These are phyloP conservation scores for Danio albolineatus DNA, from an alignment of 2,797 vertebrate species.

Conservation along the genomic window DNA sequence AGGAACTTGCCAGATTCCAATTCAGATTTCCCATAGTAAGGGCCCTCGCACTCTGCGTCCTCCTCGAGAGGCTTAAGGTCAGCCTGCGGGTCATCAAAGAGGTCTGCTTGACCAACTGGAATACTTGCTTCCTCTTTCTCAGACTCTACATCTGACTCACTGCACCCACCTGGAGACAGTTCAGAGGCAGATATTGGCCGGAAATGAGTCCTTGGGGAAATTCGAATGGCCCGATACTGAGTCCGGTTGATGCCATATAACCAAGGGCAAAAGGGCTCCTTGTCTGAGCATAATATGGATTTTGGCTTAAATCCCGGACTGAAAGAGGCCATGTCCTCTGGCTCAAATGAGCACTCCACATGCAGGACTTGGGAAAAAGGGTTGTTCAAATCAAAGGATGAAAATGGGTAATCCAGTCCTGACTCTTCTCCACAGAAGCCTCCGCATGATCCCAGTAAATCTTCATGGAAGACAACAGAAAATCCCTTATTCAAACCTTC, in stretches of 20 bases:
- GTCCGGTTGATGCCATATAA: slow-evolving; percentile 94
- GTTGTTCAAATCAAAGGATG: slow-evolving; percentile 95
- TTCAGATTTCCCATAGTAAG: slow-evolving; percentile 97
- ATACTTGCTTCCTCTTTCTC: slow-evolving; percentile 92
- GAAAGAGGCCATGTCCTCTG: slow-evolving; percentile 95
- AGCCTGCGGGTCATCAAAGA: slow-evolving; percentile 94
- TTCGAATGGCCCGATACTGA: slow-evolving; percentile 97
- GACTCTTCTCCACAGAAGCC: slow-evolving; percentile 92
- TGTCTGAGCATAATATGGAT: slow-evolving; percentile 96
- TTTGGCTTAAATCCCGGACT: slow-evolving; percentile 97
- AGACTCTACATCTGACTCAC: slow-evolving; percentile 95
- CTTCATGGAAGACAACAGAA: slow-evolving; percentile 99
- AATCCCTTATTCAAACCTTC: slow-evolving; percentile 94
- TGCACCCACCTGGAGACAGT: slow-evolving; percentile 93
- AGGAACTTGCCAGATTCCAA: slow-evolving; percentile 98
- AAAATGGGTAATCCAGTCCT: slow-evolving; percentile 92
- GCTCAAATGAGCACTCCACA: slow-evolving; percentile 98
- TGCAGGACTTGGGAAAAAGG: slow-evolving; percentile 99
- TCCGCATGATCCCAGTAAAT: slow-evolving; percentile 94
- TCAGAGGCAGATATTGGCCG: slow-evolving; percentile 97
- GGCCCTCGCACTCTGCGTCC: slow-evolving; percentile 96
- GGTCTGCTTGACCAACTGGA: slow-evolving; percentile 84
- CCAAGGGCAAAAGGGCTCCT: slow-evolving; percentile 88
- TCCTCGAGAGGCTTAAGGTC: slow-evolving; percentile 98
- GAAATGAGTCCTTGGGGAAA: slow-evolving; percentile 98